phyloP scores from a whole-genome alignment of 1,140 invertebrate species.

The Mya arenaria region DNA sequence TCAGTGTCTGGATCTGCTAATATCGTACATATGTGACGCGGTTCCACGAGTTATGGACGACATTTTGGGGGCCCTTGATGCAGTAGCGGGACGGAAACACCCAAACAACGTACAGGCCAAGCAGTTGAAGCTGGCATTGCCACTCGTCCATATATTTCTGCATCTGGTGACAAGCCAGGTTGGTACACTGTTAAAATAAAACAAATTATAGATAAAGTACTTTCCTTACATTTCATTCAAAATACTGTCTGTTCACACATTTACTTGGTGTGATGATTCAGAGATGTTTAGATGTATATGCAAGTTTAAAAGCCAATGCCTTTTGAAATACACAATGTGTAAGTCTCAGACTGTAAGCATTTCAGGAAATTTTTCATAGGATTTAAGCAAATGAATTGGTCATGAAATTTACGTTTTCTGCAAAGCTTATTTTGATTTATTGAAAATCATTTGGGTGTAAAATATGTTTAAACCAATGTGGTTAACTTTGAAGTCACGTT shows the following conservation, averaged over 20 bases:
- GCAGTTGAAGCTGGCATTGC: slow-evolving; percentile 72
- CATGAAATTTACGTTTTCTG: not conserved
- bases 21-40: slow-evolving; percentile 59
- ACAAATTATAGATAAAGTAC: no score
- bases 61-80: slow-evolving; percentile 69
- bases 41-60: slow-evolving; percentile 71
- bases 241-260: no score
- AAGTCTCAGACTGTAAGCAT: no score
- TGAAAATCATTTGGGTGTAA: not conserved
- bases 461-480: not conserved
- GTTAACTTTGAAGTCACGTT: not conserved
- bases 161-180: slow-evolving; percentile 77
- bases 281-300: no score
- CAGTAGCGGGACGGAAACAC: slow-evolving; percentile 76
- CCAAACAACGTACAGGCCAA: slow-evolving; percentile 74
- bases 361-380: no score
- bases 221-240: no score
- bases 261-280: no score
- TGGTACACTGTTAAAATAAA: no score
- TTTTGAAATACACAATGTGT: no score
- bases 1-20: slow-evolving; percentile 72
- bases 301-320: no score
- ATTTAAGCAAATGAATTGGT: not conserved
- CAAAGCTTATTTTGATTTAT: not conserved
- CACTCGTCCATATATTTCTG: slow-evolving; percentile 72